Evolutionary conservation across 1,140 invertebrate species (phyloP).

Genomic region (Drosophila punjabiensis): DNA sequence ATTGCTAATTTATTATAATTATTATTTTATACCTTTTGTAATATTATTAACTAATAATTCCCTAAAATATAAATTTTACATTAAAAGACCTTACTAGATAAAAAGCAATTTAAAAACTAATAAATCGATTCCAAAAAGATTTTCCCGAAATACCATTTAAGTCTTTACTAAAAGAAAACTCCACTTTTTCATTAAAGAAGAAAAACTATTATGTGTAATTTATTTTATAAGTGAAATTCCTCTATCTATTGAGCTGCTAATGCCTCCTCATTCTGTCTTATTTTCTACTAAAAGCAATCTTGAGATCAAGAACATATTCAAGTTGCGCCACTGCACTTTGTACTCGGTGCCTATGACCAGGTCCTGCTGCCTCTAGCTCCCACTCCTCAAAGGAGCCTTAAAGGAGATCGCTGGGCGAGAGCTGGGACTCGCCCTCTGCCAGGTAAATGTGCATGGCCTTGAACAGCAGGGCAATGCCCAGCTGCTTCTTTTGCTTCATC

Average conservation of each 20-base stretch:
- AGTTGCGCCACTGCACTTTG: slow-evolving; percentile 50
- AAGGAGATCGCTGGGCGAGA: slow-evolving; percentile 89
- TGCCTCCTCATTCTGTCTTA: slow-evolving; percentile 1
- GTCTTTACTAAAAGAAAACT: background rate
- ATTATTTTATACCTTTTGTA: no score
- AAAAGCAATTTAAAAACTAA: background rate
- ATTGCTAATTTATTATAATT: no score
- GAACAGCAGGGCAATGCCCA: slow-evolving; percentile 94
- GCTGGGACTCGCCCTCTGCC: slow-evolving; percentile 93
- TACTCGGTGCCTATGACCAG: slow-evolving; percentile 56
- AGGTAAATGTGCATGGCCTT: slow-evolving; percentile 94
- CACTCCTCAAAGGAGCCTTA: slow-evolving; percentile 86
- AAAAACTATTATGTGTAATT: background rate
- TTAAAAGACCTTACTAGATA: background rate
- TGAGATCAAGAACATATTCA: slow-evolving; percentile 53
- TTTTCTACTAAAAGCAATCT: slow-evolving; percentile 34
- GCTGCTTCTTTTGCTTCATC: slow-evolving; percentile 88
- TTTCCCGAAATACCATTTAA: background rate
- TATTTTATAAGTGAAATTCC: background rate
- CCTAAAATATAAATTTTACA: background rate
- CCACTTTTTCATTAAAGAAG: background rate
- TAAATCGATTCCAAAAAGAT: background rate
- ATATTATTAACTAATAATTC: background rate
- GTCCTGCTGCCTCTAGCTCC: background rate
- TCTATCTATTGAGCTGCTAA: background rate